Base-by-base conservation (phyloP, 2,888 invertebrate species). In the Gortyna flavago region DNA sequence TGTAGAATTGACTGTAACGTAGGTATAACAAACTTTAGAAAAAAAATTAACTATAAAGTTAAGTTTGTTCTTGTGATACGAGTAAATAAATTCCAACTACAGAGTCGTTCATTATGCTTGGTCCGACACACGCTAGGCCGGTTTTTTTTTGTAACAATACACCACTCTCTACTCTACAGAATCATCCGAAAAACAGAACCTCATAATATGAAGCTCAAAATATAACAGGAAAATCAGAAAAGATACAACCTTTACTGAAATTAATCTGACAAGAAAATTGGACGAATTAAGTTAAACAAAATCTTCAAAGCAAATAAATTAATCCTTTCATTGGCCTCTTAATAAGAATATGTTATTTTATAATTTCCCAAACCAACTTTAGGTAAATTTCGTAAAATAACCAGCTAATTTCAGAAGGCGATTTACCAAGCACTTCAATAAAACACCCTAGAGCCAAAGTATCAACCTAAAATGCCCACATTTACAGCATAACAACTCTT, bases 401-500 rank as follows among this genome's bases (percentile, higher is more conserved):
- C 66, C 69, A 38, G 62, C 83, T 80, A 85, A 87, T 85, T 87
- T 73, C 57, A 51, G 57, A 21, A 79, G 67, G 54, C 83, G 70
- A 85, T 87, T 85, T 72, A 79, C 72, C 51, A 29, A 72, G 21
- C 80, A 48, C 80, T 80, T 65, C 68, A 81, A 80, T 83, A 89
- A 76, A 85, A 84, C 77, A 78, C 81, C 80, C 81, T 0, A 1
- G 82, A 77, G 80, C 84, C 80, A 65, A 54, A 71, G 87, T 85
- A 86, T 87, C 84, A 78, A 77, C 83, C 65, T 72, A 82, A 83
- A 83, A 77, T 77, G 61, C 57, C 75, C 69, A 73, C 82, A 76
- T 74, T 77, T 81, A 79, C 73, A 80, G 61, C 83, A 80, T 68
- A 84, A 84, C 80, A 80, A 65, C 74, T 81, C 79, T 72, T 84